Evolutionary conservation across 2,797 vertebrate genomes (phyloP).

Genomic region (Numenius phaeopus): DNA sequence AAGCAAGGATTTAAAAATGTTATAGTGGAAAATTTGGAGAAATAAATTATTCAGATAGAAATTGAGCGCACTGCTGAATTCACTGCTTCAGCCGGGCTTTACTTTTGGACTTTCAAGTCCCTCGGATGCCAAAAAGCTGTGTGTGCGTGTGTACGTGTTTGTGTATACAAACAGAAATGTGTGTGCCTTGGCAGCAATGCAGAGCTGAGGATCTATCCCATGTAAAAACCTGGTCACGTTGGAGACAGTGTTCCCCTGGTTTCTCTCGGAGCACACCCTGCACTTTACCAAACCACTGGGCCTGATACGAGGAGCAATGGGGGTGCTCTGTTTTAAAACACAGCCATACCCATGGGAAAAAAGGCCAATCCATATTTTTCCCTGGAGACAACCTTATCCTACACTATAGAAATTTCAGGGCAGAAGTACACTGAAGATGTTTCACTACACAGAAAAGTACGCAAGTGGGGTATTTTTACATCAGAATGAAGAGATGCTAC

Average conservation of each 20-base stretch:
- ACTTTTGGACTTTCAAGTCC: neutral
- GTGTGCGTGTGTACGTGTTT: too few relatives aligned
- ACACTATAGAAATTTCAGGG: neutral
- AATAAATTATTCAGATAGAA: neutral
- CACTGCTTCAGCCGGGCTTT: neutral
- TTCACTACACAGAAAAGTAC: neutral
- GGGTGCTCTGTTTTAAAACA: neutral
- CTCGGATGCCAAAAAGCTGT: neutral
- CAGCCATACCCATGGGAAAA: neutral
- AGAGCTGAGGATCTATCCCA: neutral
- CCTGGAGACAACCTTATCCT: neutral
- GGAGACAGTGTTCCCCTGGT: neutral
- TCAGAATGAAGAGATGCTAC: neutral
- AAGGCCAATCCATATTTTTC: neutral
- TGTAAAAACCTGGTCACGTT: fast-evolving
- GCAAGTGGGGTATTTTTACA: fast-evolving
- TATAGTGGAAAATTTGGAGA: neutral
- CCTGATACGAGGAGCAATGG: neutral
- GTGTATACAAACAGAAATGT: neutral
- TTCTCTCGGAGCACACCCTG: neutral
- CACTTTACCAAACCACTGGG: neutral
- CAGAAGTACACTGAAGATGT: neutral
- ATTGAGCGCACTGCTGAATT: neutral
- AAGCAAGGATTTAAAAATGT: neutral
- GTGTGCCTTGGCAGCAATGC: neutral